Conservation (phyloP, 2,888 invertebrate species). For the Acanthoscelides obtectus region DNA sequence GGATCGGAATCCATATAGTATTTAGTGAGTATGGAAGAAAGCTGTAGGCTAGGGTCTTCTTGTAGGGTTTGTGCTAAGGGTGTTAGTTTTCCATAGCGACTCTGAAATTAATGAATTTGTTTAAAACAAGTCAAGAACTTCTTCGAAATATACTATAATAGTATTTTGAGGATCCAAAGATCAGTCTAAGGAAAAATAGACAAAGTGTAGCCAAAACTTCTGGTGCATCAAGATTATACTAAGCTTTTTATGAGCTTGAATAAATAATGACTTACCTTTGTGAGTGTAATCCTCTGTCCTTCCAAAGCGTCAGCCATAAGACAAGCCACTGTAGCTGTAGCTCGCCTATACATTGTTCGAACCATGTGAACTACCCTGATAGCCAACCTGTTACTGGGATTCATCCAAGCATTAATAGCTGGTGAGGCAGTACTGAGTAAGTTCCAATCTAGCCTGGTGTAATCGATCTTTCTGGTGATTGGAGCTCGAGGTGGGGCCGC, state of each 20-base stretch:
- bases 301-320: conserved; percentile 94
- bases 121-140: neutral
- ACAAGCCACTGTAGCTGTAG: conserved; percentile 86
- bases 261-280: conserved; percentile 55
- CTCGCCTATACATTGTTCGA: conserved; percentile 71
- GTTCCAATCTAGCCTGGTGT: conserved; percentile 94
- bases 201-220: too few relatives aligned
- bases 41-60: conserved; percentile 92
- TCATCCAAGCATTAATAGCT: conserved; percentile 97
- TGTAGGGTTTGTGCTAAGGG: conserved; percentile 85
- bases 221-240: too few relatives aligned
- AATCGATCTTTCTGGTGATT: conserved; percentile 90
- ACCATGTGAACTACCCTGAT: conserved; percentile 78
- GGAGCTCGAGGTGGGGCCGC: conserved; percentile 94
- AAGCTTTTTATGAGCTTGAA: neutral
- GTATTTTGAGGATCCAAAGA: neutral
- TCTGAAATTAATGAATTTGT: conserved; percentile 51
- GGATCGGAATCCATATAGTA: conserved; percentile 76
- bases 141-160: too few relatives aligned
- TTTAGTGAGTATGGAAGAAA: conserved; percentile 83
- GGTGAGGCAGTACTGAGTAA: conserved; percentile 92
- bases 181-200: neutral
- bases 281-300: conserved; percentile 72
- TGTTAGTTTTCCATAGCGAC: conserved; percentile 85
- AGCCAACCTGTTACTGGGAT: conserved; percentile 87